Percentiles rank a stretch among this genome's conserved stretches.
These are phyloP conservation scores for Chlamydotis undulata DNA, from an alignment of 2,113 vertebrate genomes.

Conservation along the genomic window DNA sequence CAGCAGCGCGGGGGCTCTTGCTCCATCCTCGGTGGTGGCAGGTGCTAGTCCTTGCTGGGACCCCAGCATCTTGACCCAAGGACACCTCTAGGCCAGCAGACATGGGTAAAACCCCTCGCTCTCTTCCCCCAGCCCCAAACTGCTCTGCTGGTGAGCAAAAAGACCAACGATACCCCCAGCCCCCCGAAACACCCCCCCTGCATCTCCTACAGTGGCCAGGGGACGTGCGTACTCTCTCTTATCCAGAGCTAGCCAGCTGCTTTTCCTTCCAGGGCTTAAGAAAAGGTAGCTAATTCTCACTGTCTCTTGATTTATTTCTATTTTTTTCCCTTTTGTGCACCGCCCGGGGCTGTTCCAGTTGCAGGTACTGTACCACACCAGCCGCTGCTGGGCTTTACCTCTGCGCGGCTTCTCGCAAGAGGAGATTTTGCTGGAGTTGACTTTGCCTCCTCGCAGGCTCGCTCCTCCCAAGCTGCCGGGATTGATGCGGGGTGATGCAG, in stretches of 20 bases:
- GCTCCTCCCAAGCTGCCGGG: neutral
- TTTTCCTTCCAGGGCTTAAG: neutral
- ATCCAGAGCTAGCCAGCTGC: neutral
- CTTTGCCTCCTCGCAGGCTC: neutral
- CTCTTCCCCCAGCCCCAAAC: neutral
- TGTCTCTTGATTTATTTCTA: constrained; percentile 37
- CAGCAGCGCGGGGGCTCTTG: neutral
- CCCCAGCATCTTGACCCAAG: neutral
- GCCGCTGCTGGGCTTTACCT: constrained; percentile 22
- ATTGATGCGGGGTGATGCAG: neutral
- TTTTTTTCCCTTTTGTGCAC: neutral
- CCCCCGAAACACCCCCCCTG: neutral
- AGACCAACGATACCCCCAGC: neutral
- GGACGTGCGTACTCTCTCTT: rapidly evolving
- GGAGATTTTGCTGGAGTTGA: rapidly evolving
- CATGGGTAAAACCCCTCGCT: neutral
- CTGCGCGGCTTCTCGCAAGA: rapidly evolving
- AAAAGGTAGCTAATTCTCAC: constrained; percentile 5
- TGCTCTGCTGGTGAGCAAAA: neutral
- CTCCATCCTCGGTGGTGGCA: neutral
- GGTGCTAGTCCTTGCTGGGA: neutral
- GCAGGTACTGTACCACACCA: constrained; percentile 68
- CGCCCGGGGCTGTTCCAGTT: constrained; percentile 67
- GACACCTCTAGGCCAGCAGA: neutral
- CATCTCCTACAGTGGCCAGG: neutral